Base-by-base conservation (phyloP, 2,797 vertebrate genomes). In the Pangasius sanitwongsei region DNA sequence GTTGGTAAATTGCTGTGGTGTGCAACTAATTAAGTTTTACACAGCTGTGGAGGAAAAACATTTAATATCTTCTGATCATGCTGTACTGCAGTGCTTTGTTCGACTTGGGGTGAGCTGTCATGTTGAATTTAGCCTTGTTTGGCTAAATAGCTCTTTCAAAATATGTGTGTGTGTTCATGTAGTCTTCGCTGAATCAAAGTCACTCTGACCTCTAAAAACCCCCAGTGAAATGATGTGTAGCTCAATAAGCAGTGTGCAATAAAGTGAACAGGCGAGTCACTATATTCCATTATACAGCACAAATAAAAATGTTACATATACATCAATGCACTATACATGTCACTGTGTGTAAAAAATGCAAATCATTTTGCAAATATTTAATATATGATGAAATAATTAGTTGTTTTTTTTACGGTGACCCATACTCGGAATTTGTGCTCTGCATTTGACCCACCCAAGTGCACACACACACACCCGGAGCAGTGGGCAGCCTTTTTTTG, bases 91-190 rank as follows among this genome's bases (percentile, higher is more conserved):
- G 44, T 70, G 48, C n/a, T n/a, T 70, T 70, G 34, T 50, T 65
- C n/a, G 4, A 63, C 63, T 70, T 16, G 0, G 83, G 50, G 83
- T 48, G 16, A 48, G 44, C 65, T 85, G 83, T 85, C 65, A 34
- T 65, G 48, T 69, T 50, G 65, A 53, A 69, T 85, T 70, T 50
- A 31, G 65, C 28, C 44, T 31, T 70, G 83, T n/a, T 85, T 85
- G 70, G 48, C 63, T 53, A 85, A 85, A 85, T 48, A 85, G 83
- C 83, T 70, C 65, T 85, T 85, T 78, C 23, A 31, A 63, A 57
- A 37, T 69, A 53, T 87, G 89, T 83, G 69, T 90, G 34, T 72
- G n/a, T 53, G 53, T 83, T 20, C 85, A 88, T 86, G 48, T 90
- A 82, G 67, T 69, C n/a, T 69, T 31, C 28, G 15, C n/a, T 6